Evolutionary conservation across 2,797 vertebrate species (phyloP), one percentile per base, ranked within the genome.

Genomic region (Pachyuromys duprasi): DNA sequence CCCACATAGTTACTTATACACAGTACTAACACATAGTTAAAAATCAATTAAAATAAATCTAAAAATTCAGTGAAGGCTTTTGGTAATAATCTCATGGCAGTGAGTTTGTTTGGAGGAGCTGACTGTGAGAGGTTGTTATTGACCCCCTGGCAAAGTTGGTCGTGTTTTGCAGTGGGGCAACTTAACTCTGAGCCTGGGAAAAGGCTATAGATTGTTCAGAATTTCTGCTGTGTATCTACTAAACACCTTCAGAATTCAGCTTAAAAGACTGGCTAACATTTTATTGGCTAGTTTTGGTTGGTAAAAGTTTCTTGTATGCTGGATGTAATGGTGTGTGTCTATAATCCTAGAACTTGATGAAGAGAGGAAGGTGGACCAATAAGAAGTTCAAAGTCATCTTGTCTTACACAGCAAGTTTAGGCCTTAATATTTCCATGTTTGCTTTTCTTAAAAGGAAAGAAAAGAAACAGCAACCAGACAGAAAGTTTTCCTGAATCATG

Each of bases 81-180:
- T 42, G 90, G 39, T 84, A 91, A n/a, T 83, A 86, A 65, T 65
- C 28, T 42, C 57, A 31, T 93, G 24, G 78, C 39, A 62, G 22
- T 9, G 3, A 86, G 89, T 93, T 97, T 93, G 92, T 31, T 92
- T 33, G 53, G 74, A 94, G 80, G 65, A 8, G 3, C 0, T 91
- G 53, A 82, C 55, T 97, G 92, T 90, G 39, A 88, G 91, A n/a
- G 39, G 4, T 79, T 63, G 53, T 91, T 72, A 53, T 60, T 31
- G 45, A 93, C 22, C 70, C 3, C 1, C 31, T 81, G 24, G 5
- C 60, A 24, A 28, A 76, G 76, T 76, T 74, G 72, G 22, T 72
- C 14, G 86, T 60, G 63, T 11, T 89, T 14, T 88, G 7, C 69
- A 63, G 12, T 76, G 39, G 22, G 3, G 49, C 20, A 72, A 0